Conservation (phyloP, 2,888 invertebrate genomes). For the Chrysolina americana region DNA sequence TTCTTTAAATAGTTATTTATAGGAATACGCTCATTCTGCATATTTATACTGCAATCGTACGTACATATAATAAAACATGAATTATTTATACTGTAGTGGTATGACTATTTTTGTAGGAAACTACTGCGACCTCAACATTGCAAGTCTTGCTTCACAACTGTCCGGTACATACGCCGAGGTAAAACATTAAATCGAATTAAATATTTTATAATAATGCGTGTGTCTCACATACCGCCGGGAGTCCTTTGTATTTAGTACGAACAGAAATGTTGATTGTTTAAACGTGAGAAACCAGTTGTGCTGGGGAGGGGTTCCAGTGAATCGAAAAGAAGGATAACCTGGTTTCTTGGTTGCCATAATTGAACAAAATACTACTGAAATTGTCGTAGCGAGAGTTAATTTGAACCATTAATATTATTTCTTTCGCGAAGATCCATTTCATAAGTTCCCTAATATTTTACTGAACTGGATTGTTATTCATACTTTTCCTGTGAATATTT, state of each 20-base stretch:
- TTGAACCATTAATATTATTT: no score
- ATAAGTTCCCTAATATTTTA: no score
- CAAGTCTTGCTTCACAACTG: constrained; percentile 6
- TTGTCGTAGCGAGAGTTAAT: no score
- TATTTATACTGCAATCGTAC: constrained; percentile 35
- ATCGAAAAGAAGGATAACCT: no score
- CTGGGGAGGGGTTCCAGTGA: no score
- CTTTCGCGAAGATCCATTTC: no score
- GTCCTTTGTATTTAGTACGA: neutral
- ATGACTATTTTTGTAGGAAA: constrained; percentile 35
- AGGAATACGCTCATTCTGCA: constrained; percentile 33
- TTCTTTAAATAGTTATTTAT: constrained; percentile 28
- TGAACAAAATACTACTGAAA: no score
- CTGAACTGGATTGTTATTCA: no score
- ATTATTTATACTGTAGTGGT: constrained; percentile 36
- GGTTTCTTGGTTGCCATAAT: no score
- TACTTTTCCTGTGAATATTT: no score
- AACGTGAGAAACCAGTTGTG: no score
- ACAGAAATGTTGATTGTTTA: neutral
- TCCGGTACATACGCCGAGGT: neutral
- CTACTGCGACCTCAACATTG: constrained; percentile 23
- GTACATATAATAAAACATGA: constrained; percentile 32
- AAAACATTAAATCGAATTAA: constrained; percentile 5
- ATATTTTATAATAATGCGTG: constrained; percentile 22
- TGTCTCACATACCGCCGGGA: neutral